Evolutionary conservation across 2,888 invertebrate species (phyloP), one percentile per base, ranked within the genome.

Genomic region (Lepidocyrtoides sp.): DNA sequence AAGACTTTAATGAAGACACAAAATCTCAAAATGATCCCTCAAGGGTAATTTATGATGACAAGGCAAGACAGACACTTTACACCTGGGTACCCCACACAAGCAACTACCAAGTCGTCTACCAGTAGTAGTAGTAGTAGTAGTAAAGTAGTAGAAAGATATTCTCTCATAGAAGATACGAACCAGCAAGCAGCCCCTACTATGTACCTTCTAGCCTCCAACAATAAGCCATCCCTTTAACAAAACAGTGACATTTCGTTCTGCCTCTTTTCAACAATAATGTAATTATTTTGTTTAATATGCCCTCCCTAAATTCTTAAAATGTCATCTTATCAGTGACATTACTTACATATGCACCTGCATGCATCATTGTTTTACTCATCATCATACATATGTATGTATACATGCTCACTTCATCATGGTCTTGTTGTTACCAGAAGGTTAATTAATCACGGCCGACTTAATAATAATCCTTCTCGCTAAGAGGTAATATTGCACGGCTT

Each of bases 1-100:
- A 81, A 88, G 88, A 44, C 54, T 79, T 48, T 90, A 90, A 84
- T 90, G 90, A 89, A 84, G 89, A 75, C 77, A 82, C 83, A 84
- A 84, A 90, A 79, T 83, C 82, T 82, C 60, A 57, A 89, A n/a
- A 84, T 84, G 79, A 83, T 83, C 77, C 89, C 79, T 85, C 84
- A 83, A 79, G 90, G 83, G 66, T 90, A 77, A 90, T 84, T 83
- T 89, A 89, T 48, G 89, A 83, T 82, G 89, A 85, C 84, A 90
- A 32, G 79, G 75, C 41, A 66, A 72, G 79, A 84, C 79, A 48
- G 83, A 29, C 90, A 90, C 54, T 77, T 90, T 89, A 79, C 85
- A 89, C 89, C 89, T 89, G 89, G 84, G 26, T 41, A 79, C 51
- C n/a, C 54, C 89, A 57, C 54, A 79, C 57, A 57, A 69, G 51